These are phyloP conservation scores for Pelecanus crispus DNA, from an alignment of 2,113 vertebrate genomes.

Conservation along the genomic window DNA sequence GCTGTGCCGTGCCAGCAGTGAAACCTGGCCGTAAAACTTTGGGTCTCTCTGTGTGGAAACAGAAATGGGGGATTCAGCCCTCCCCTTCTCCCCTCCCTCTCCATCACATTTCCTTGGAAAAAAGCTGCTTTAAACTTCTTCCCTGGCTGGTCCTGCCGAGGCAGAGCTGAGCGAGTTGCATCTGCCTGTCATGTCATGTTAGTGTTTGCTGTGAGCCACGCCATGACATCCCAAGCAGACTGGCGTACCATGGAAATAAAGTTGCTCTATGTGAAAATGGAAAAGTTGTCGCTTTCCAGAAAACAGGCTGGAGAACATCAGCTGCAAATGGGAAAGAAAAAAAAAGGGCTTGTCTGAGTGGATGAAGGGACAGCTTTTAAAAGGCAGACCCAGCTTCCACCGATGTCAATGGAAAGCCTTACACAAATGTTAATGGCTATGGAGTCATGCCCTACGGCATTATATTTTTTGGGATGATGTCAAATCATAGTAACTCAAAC, in stretches of 20 bases:
- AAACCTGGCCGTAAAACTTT: background rate
- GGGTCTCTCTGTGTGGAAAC: background rate
- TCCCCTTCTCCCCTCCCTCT: background rate
- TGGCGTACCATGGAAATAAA: constrained; percentile 43
- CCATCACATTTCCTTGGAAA: background rate
- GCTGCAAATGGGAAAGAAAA: background rate
- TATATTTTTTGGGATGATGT: constrained; percentile 58
- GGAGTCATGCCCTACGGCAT: constrained; percentile 50
- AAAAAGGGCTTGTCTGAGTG: constrained; percentile 16
- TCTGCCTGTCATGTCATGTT: constrained; percentile 60
- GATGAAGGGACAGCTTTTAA: constrained; percentile 55
- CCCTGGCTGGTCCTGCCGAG: background rate
- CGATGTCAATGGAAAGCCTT: constrained; percentile 20
- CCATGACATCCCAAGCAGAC: constrained; percentile 33
- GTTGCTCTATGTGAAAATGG: constrained; percentile 49
- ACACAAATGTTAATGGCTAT: constrained; percentile 44
- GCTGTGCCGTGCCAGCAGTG: background rate
- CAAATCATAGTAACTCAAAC: constrained; percentile 38
- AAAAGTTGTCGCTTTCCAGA: constrained; percentile 40
- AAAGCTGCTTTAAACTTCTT: constrained; percentile 32
- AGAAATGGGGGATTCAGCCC: background rate
- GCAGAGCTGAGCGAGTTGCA: constrained; percentile 27
- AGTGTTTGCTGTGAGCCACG: constrained; percentile 8
- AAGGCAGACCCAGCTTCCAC: constrained; percentile 31
- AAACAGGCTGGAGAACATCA: constrained; percentile 54